These are phyloP conservation scores for Aleiodes alternator DNA, from an alignment of 2,888 invertebrate species.

Conservation along the genomic window DNA sequence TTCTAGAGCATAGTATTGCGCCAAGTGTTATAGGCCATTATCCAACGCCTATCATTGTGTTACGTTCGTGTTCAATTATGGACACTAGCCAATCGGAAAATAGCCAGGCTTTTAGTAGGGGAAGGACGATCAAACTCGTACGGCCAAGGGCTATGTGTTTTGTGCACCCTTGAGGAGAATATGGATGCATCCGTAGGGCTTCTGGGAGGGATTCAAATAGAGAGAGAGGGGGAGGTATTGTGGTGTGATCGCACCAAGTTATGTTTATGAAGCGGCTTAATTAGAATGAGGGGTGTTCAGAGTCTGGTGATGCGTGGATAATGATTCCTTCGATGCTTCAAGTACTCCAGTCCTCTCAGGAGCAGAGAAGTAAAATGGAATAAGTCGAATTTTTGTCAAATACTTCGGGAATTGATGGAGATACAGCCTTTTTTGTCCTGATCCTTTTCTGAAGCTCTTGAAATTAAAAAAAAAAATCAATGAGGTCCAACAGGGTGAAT, in stretches of 20 bases:
- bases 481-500: too few relatives aligned
- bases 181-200: constrained; percentile 2
- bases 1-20: not conserved
- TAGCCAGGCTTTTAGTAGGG: constrained; percentile 51
- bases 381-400: too few relatives aligned
- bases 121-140: constrained; percentile 20
- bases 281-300: constrained; percentile 49
- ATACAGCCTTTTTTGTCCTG: too few relatives aligned
- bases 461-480: too few relatives aligned
- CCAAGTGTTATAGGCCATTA: too few relatives aligned
- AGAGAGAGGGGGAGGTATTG: constrained; percentile 13
- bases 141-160: constrained; percentile 12
- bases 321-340: too few relatives aligned
- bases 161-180: too few relatives aligned
- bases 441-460: too few relatives aligned
- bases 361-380: too few relatives aligned
- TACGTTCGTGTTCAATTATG: constrained; percentile 62
- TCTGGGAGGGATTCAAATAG: not conserved
- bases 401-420: too few relatives aligned
- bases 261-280: constrained; percentile 66
- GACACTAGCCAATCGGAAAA: constrained; percentile 69
- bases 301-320: not conserved
- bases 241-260: constrained; percentile 48
- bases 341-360: too few relatives aligned
- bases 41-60: too few relatives aligned